Base-by-base conservation (phyloP, 2,888 invertebrate genomes). In the Cheilosia grossa region DNA sequence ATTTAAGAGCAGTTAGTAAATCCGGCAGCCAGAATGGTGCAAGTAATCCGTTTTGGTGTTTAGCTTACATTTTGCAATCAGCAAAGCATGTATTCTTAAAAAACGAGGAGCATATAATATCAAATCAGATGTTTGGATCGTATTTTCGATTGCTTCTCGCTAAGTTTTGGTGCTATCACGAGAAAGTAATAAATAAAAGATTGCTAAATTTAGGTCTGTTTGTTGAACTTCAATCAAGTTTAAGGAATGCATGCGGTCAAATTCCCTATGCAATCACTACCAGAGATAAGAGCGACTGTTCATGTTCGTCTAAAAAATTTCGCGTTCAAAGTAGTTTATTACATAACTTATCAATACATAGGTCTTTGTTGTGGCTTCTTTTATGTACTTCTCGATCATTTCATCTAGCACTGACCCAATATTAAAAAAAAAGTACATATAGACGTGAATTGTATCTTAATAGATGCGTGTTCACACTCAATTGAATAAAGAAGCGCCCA, bases 361-460 rank as follows among this genome's bases (percentile, higher is more conserved):
- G 17, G 37, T 10, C 33, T 49, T 17, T 49, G 30, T 61, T 30
- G 44, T 17, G 27, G 17, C 21, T 63, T 30, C 24, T 24, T 63
- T 63, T 63, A 49, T 19, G 49, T 44, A 17, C 21, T 51, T 40
- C 24, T 53, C 51, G 30, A 9, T 30, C 9, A 30, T 30, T 9
- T 30, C 9, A 30, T 30, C 30, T 9, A 30, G 30, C 30, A 30
- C 30, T 66, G 64, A 51, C 64, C 49, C 13, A 47, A 47, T 33
- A 63, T 33, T 51, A 15, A 17, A 53, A 40, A n/a, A 17, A 66
- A 53, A 49, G 17, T 3, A 13, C 27, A 19, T 47, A 40, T n/a
- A n/a, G n/a, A n/a, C 37, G 40, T 53, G 66, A 53, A 66, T 49
- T 66, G 27, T 42, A 19, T 66, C 40, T 66, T 17, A 66, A 51